phyloP scores from a whole-genome alignment of 2,888 invertebrate species.

The Netelia melanura region DNA sequence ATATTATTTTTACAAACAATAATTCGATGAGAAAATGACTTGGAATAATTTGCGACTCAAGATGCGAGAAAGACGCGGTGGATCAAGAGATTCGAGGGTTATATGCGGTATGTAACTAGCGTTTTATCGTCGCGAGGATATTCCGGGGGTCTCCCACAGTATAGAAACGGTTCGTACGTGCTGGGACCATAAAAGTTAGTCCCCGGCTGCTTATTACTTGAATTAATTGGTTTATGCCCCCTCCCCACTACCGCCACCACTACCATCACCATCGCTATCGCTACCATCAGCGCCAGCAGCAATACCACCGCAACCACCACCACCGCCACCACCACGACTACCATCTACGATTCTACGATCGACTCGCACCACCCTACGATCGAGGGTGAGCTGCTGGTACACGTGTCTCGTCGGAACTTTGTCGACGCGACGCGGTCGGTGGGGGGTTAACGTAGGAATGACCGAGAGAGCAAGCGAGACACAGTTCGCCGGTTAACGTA shows the following conservation, averaged over 20 bases:
- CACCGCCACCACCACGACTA: conserved; percentile 14
- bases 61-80: no score
- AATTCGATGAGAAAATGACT: no score
- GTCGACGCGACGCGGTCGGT: conserved; percentile 28
- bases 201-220: conserved; percentile 70
- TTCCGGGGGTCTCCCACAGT: conserved; percentile 17
- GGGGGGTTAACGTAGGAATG: background rate
- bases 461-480: conserved; percentile 12
- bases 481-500: conserved; percentile 9
- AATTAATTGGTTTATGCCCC: conserved; percentile 78
- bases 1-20: no score
- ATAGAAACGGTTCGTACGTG: conserved; percentile 52
- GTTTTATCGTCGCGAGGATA: conserved; percentile 46
- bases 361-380: conserved; percentile 31
- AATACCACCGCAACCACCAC: conserved; percentile 14
- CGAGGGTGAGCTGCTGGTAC: conserved; percentile 53
- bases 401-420: conserved; percentile 58
- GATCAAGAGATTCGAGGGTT: conserved; percentile 6
- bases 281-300: conserved; percentile 16
- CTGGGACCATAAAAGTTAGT: conserved; percentile 67
- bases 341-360: conserved; percentile 45
- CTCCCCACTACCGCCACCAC: conserved; percentile 11
- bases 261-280: conserved; percentile 43
- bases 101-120: background rate
- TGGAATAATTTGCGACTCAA: no score